A percentile compares a stretch with the other conserved stretches of the same genome.
Evolutionary conservation across 2,797 vertebrate species (phyloP).

Genomic region (Brachymystax lenok): DNA sequence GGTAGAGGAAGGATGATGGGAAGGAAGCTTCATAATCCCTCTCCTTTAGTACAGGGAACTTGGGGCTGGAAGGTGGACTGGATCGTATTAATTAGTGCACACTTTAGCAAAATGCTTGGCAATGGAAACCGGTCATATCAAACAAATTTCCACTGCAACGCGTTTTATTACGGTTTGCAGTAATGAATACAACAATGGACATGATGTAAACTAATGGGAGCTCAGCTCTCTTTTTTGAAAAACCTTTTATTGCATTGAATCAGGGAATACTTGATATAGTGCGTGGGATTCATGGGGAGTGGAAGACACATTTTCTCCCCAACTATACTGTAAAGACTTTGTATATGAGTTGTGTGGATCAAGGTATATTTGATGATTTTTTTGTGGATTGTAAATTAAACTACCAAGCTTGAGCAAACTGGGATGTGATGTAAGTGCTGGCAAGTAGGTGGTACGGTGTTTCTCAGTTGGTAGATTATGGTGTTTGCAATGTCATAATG

Average conservation of each 20-base stretch:
- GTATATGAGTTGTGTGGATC: not conserved
- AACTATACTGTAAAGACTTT: not conserved
- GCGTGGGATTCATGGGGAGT: not conserved
- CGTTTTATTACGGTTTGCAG: too few species aligned
- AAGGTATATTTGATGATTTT: not conserved
- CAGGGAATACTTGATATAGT: not conserved
- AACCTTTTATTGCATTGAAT: not conserved
- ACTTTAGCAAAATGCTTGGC: not conserved
- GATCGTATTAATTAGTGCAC: not conserved
- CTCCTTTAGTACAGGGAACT: too few species aligned
- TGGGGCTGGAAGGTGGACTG: not conserved
- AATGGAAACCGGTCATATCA: not conserved
- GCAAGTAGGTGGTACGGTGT: not conserved
- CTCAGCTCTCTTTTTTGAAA: too few species aligned
- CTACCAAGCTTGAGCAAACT: not conserved
- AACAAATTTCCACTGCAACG: not conserved
- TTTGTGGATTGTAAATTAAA: not conserved
- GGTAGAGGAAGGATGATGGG: not conserved
- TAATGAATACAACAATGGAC: not conserved
- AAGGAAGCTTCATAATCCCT: not conserved
- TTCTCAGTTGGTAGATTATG: not conserved
- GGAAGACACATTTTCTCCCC: not conserved
- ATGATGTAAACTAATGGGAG: not conserved
- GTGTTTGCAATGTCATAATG: not conserved
- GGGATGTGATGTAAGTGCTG: slow-evolving; percentile 1